phyloP scores from a whole-genome alignment of 2,888 invertebrate species.

The Caenorhabditis drosophilae region DNA sequence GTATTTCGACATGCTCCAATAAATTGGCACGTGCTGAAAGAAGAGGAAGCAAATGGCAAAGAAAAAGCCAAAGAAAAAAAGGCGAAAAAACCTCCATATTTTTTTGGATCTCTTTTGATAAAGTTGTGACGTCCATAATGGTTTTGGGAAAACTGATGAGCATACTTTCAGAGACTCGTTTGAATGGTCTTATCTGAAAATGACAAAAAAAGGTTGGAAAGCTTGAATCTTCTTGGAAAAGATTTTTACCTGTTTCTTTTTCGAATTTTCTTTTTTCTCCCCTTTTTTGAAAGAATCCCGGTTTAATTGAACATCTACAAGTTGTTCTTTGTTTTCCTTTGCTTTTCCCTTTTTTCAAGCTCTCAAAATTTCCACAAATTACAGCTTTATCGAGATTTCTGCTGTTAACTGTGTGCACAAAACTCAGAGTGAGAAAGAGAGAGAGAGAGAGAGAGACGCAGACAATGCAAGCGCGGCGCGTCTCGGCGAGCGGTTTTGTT shows the following conservation, averaged over 20 bases:
- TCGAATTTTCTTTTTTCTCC: conserved; percentile 12
- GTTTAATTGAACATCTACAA: conserved; percentile 42
- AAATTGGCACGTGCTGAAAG: no score
- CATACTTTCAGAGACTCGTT: conserved; percentile 8
- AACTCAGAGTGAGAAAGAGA: background rate
- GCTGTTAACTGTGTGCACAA: no score
- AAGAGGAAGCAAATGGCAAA: no score
- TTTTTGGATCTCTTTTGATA: conserved; percentile 9
- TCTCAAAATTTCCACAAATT: no score
- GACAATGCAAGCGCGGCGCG: no score
- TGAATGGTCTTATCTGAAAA: no score
- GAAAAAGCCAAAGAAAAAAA: no score
- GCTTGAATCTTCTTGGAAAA: conserved; percentile 8
- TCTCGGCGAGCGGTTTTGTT: no score
- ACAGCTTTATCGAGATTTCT: no score
- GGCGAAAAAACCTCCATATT: background rate
- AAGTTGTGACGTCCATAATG: conserved; percentile 15
- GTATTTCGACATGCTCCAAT: background rate
- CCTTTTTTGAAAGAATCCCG: conserved; percentile 31
- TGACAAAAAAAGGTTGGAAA: no score
- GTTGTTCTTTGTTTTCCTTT: background rate
- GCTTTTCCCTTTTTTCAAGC: background rate
- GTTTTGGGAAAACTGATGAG: conserved; percentile 15
- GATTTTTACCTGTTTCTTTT: background rate
- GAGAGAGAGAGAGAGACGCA: no score